Percentiles rank a stretch among this genome's conserved stretches.
phyloP scores from a whole-genome alignment of 23 tunicate species.

The Halocynthia aurantium region DNA sequence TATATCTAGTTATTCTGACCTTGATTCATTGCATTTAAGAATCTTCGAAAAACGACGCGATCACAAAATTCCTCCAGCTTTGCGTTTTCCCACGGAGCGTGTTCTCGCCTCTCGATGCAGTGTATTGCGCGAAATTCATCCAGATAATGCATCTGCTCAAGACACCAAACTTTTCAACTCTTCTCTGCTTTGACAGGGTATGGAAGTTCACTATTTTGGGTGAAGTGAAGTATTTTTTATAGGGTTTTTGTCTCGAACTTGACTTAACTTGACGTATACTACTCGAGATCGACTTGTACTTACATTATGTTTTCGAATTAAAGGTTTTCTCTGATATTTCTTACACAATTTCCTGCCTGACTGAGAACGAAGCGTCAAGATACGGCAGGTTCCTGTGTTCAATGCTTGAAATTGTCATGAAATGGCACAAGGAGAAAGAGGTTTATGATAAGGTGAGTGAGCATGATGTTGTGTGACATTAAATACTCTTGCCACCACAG shows the following conservation, averaged over 20 bases:
- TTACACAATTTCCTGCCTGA: conserved; percentile 78
- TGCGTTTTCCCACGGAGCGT: conserved; percentile 91
- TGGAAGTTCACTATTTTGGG: not conserved
- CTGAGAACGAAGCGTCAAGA: conserved; percentile 97
- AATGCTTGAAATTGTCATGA: conserved; percentile 80
- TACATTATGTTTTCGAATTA: too few species aligned
- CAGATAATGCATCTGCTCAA: conserved; percentile 78
- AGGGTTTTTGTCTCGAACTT: not conserved
- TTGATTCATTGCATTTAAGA: conserved; percentile 14
- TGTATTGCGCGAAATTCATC: conserved; percentile 90
- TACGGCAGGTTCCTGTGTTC: conserved; percentile 88
- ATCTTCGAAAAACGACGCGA: conserved; percentile 97
- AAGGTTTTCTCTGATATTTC: conserved; percentile 94
- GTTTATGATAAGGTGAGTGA: conserved; percentile 67
- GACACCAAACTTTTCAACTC: conserved; percentile 88
- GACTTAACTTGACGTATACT: not conserved
- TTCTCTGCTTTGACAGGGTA: conserved; percentile 90
- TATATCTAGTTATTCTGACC: not conserved
- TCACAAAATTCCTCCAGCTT: conserved; percentile 91
- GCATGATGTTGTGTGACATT: too few species aligned
- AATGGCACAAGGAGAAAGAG: conserved; percentile 80
- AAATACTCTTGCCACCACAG: too few species aligned
- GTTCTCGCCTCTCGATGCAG: conserved; percentile 90
- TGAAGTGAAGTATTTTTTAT: not conserved
- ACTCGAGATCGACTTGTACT: too few species aligned